phyloP scores from a whole-genome alignment of 1,140 invertebrate species.

The Pseudomyrmex dendroicus region DNA sequence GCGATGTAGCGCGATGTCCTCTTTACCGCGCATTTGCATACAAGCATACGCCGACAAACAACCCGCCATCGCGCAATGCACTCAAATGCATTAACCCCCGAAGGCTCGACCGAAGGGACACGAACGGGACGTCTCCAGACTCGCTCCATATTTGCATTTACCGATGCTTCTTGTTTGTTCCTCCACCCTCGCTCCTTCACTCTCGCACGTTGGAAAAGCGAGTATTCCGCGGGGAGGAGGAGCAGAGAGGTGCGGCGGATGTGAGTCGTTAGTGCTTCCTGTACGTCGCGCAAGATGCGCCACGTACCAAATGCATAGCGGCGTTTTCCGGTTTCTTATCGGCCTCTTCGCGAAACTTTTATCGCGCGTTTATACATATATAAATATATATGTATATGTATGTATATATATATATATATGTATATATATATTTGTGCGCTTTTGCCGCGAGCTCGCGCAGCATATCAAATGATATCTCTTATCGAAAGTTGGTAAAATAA shows the following conservation, averaged over 20 bases:
- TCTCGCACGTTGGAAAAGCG: neutral
- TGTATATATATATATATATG: neutral
- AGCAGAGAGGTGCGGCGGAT: neutral
- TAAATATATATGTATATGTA: conserved; percentile 7
- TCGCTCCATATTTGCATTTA: conserved; percentile 47
- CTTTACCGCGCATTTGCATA: conserved; percentile 57
- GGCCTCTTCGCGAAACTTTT: conserved; percentile 19
- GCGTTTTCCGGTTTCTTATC: conserved; percentile 8
- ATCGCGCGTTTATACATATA: conserved; percentile 14
- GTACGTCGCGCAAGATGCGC: neutral
- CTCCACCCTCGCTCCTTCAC: neutral
- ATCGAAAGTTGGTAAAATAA: conserved; percentile 28
- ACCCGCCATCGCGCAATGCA: neutral
- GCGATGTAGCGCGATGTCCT: conserved; percentile 35
- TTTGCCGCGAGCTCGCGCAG: neutral
- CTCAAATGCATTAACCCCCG: conserved; percentile 49
- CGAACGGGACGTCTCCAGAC: conserved; percentile 40
- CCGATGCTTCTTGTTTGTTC: conserved; percentile 44
- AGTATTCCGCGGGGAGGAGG: neutral
- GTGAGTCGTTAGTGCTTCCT: neutral
- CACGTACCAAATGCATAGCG: neutral
- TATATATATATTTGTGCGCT: conserved; percentile 38
- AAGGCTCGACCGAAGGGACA: conserved; percentile 27
- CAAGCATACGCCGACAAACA: conserved; percentile 54
- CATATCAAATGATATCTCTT: conserved; percentile 34